These are phyloP conservation scores for Drosophila anomalata DNA, from an alignment of 2,888 invertebrate genomes.

Conservation along the genomic window DNA sequence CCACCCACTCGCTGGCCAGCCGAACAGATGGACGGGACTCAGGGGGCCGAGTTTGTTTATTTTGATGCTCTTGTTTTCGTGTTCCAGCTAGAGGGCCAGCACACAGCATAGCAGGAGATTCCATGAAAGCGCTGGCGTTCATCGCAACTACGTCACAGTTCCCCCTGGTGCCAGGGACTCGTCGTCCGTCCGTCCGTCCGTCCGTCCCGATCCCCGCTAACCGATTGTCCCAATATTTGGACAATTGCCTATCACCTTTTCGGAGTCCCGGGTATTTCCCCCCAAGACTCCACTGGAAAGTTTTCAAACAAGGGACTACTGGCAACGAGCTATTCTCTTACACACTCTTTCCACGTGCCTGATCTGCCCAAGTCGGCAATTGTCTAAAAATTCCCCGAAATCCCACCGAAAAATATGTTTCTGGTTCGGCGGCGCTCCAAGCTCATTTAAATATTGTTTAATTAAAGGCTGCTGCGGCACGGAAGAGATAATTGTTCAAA, in stretches of 20 bases:
- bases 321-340: background rate
- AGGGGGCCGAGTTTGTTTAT: constrained; percentile 21
- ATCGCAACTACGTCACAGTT: constrained; percentile 47
- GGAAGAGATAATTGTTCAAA: background rate
- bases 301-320: constrained; percentile 7
- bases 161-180: constrained; percentile 26
- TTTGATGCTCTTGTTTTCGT: constrained; percentile 34
- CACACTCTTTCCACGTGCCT: background rate
- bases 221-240: constrained; percentile 40
- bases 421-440: constrained; percentile 13
- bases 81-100: constrained; percentile 11
- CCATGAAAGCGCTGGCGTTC: constrained; percentile 21
- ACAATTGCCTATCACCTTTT: constrained; percentile 34
- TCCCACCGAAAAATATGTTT: constrained; percentile 7
- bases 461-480: background rate
- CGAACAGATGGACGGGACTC: constrained; percentile 26
- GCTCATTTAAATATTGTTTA: constrained; percentile 17
- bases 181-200: constrained; percentile 7
- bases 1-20: constrained; percentile 11
- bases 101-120: constrained; percentile 25
- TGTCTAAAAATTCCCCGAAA: constrained; percentile 34
- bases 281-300: constrained; percentile 11
- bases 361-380: constrained; percentile 3
- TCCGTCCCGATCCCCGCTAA: constrained; percentile 22
- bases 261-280: constrained; percentile 24